phyloP scores from a whole-genome alignment of 2,888 invertebrate species.

The Metallyticus violacea region DNA sequence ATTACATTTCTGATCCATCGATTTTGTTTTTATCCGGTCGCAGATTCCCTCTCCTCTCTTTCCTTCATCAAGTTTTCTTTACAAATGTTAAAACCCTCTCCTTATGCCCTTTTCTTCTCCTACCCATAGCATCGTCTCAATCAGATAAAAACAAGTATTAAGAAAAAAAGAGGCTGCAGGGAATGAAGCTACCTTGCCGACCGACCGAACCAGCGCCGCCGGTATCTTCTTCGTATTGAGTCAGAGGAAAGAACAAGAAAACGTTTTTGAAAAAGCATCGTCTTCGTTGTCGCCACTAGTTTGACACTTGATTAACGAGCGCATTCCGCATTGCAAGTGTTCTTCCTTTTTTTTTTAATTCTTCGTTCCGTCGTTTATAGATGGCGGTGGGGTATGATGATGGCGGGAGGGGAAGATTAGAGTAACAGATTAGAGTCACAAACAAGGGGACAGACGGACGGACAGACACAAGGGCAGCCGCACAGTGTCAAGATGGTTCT shows the following conservation, averaged over 20 bases:
- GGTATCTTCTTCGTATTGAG: slow-evolving; percentile 6
- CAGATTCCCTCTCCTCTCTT: background rate
- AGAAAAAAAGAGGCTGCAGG: background rate
- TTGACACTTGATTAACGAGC: slow-evolving; percentile 17
- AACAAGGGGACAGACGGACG: background rate
- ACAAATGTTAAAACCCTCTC: background rate
- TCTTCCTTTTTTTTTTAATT: background rate
- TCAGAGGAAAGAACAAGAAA: background rate
- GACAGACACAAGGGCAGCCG: slow-evolving; percentile 6
- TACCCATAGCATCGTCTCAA: background rate
- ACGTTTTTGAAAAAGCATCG: slow-evolving; percentile 9
- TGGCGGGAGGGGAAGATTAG: background rate
- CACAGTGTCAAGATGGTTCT: slow-evolving; percentile 6
- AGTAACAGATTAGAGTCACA: slow-evolving; percentile 5
- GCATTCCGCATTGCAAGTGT: slow-evolving; percentile 10
- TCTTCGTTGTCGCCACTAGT: background rate
- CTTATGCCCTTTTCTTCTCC: background rate
- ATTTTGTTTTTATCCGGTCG: background rate
- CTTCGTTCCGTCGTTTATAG: background rate
- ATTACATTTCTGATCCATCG: background rate
- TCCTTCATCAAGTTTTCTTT: background rate
- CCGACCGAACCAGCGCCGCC: background rate
- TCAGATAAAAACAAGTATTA: background rate
- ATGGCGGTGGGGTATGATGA: background rate
- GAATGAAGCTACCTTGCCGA: slow-evolving; percentile 1